Conservation (phyloP, 2,888 invertebrate genomes). For the Habrosyne pyritoides region DNA sequence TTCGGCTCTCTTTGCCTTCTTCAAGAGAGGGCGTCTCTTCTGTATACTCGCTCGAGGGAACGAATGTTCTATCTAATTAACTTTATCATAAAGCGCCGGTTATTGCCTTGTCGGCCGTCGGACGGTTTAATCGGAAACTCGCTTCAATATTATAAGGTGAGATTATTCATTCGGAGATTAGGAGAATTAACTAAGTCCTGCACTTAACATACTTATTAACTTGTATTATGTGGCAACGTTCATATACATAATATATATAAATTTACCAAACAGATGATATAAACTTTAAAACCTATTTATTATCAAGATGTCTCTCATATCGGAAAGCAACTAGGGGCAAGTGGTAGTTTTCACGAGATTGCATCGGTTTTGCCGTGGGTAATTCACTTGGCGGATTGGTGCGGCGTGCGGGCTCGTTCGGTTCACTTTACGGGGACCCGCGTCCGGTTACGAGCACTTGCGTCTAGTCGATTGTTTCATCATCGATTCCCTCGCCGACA, state of each 20-base stretch:
- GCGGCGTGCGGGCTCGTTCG: conserved; percentile 27
- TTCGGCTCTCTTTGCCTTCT: conserved; percentile 56
- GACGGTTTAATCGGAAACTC: conserved; percentile 65
- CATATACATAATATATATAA: neutral
- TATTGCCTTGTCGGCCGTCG: conserved; percentile 69
- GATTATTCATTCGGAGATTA: conserved; percentile 40
- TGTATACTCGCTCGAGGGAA: conserved; percentile 73
- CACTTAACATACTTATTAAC: neutral
- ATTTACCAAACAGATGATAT: neutral
- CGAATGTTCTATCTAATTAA: conserved; percentile 80
- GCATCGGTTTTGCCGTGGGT: conserved; percentile 35
- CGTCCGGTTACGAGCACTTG: conserved; percentile 35
- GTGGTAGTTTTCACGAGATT: conserved; percentile 42
- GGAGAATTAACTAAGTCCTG: conserved; percentile 6
- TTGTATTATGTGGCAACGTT: neutral
- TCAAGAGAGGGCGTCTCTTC: conserved; percentile 59
- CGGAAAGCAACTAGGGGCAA: conserved; percentile 13
- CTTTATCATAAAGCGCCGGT: conserved; percentile 77
- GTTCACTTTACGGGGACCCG: conserved; percentile 34
- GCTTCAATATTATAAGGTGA: conserved; percentile 48
- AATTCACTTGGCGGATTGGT: conserved; percentile 50
- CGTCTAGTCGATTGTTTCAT: conserved; percentile 30
- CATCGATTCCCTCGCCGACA: conserved; percentile 26
- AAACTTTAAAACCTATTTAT: neutral
- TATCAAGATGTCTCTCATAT: neutral